A percentile compares a stretch with the other conserved stretches of the same genome.
Evolutionary conservation across 2,797 vertebrate species (phyloP).

Genomic region (Sciurus vulgaris): DNA sequence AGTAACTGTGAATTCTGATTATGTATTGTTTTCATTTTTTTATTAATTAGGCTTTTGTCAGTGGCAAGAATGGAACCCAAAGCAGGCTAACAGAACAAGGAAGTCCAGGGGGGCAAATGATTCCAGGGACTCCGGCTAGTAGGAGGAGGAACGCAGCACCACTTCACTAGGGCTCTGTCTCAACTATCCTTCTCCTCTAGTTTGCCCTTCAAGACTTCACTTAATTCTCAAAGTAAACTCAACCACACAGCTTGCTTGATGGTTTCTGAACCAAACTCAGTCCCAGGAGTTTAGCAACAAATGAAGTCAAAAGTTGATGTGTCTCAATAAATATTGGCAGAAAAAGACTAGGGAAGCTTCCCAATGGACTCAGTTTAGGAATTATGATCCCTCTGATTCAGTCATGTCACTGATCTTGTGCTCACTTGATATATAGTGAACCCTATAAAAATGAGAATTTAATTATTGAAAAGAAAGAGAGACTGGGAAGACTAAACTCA

Average conservation of each 20-base stretch:
- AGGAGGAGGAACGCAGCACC: neutral
- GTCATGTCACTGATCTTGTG: neutral
- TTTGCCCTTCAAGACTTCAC: neutral
- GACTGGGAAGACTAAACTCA: neutral
- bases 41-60: neutral
- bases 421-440: neutral
- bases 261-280: neutral
- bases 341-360: neutral
- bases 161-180: neutral
- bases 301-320: neutral
- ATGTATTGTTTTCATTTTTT: neutral
- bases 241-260: neutral
- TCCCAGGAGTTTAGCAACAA: neutral
- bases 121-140: neutral
- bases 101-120: neutral
- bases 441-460: neutral
- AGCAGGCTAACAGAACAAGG: neutral
- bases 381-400: neutral
- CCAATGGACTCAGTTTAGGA: neutral
- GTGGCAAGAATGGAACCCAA: neutral
- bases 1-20: neutral
- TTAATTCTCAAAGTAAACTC: neutral
- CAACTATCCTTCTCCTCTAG: neutral
- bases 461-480: neutral
- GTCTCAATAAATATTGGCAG: neutral